Conservation (phyloP, 2,888 invertebrate genomes). For the Labia minor region DNA sequence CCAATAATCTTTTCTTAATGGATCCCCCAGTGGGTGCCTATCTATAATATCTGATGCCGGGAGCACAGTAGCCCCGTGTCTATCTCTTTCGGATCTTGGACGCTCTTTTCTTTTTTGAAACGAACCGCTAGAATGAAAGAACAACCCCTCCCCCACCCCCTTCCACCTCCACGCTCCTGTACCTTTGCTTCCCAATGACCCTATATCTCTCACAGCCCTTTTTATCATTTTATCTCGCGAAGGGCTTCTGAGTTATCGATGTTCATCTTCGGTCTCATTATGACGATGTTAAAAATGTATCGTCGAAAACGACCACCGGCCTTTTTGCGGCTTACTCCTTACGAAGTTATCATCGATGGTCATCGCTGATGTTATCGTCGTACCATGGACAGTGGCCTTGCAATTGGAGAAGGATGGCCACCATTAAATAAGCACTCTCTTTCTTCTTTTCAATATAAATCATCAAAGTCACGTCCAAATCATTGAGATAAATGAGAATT, state of each 20-base stretch:
- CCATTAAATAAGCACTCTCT: background rate
- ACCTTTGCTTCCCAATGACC: background rate
- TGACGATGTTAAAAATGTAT: background rate
- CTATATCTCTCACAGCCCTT: no score
- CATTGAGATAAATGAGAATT: no score
- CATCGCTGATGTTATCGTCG: background rate
- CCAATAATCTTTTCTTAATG: background rate
- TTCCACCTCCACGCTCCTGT: background rate
- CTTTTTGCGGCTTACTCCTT: background rate
- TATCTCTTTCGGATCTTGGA: background rate
- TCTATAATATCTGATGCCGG: background rate
- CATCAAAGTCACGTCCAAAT: no score
- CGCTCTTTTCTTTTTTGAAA: background rate
- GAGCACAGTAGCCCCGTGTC: background rate
- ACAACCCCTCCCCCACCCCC: background rate
- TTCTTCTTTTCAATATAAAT: no score
- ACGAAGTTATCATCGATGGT: background rate
- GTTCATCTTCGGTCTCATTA: conserved; percentile 13
- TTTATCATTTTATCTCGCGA: conserved; percentile 2
- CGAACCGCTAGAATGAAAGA: background rate
- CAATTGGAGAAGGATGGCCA: background rate
- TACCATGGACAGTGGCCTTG: background rate
- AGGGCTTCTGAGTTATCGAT: background rate
- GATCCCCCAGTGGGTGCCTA: background rate
- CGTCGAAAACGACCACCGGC: background rate